Evolutionary conservation across 2,888 invertebrate species (phyloP), one percentile per base, ranked within the genome.

Genomic region (Metopia argyrocephala): DNA sequence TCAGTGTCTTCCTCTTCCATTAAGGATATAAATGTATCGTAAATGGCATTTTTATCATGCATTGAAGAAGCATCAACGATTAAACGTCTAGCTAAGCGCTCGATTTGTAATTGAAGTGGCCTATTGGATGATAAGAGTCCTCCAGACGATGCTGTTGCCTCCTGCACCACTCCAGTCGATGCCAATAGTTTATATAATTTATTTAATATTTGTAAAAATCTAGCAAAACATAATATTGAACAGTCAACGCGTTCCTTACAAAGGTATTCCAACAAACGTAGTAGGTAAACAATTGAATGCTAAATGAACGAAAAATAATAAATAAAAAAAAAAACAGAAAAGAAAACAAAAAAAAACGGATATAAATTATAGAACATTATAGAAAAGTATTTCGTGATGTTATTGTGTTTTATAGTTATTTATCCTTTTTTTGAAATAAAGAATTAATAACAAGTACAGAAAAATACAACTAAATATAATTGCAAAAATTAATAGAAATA

Each of bases 51-150:
- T 74, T 70, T 86, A 84, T 82, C 83, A 83, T 62, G 81, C 74
- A 78, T 83, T 82, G 65, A 84, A 84, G 61, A 83, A 81, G 70
- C 83, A 79, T 73, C 70, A 65, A 79, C 76, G 59, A 82, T 82
- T 71, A 79, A 79, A 70, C 76, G 85, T 23, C 85, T 84, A 48
- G 87, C 87, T 82, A 87, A 76, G 5, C 89, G 86, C 78, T 88
- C 88, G 78, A 88, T 83, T 76, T 87, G 87, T 71, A 87, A 76
- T 82, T 86, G 86, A 76, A 87, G 70, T 15, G 85, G 82, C 12
- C 87, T 85, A 70, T 85, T 82, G 5, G 76, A 69, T 28, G 81
- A 52, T 52, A 69, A 65, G 45, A 38, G 38, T 28, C 46, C n/a
- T n/a, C n/a, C 27, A 5, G 45, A 3, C 25, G 28, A 64, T 45